A percentile compares a stretch with the other conserved stretches of the same genome.
phyloP scores from a whole-genome alignment of 2,113 vertebrate genomes.

The Dolichotis patagonum region DNA sequence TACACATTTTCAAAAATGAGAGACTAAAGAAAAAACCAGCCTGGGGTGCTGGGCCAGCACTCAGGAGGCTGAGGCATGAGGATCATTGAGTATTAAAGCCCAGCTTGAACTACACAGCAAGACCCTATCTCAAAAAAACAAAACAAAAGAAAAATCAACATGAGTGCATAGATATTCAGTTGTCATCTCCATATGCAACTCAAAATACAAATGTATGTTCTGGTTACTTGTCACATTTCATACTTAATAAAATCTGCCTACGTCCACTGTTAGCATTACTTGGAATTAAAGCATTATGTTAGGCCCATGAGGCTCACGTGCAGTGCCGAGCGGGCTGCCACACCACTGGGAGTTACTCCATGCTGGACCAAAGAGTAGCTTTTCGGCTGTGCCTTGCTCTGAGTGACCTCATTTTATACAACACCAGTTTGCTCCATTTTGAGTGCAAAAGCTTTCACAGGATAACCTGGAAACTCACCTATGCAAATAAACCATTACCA shows the following conservation, averaged over 20 bases:
- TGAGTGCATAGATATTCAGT: not conserved
- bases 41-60: not conserved
- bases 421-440: not conserved
- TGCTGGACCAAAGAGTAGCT: not conserved
- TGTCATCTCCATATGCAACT: not conserved
- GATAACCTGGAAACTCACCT: not conserved
- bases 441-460: not conserved
- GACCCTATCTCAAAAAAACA: not conserved
- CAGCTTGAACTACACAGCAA: not conserved
- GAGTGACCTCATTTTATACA: not conserved
- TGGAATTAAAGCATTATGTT: conserved; percentile 9
- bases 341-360: not conserved
- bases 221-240: conserved; percentile 12
- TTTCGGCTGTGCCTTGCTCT: not conserved
- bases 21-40: not conserved
- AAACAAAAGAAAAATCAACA: conserved; percentile 33
- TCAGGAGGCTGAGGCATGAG: not conserved
- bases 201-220: not conserved
- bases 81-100: not conserved
- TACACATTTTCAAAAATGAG: conserved; percentile 31
- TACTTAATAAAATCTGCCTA: not conserved
- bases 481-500: not conserved
- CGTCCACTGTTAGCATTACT: not conserved
- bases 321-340: not conserved
- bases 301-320: not conserved